Evolutionary conservation across 2,113 vertebrate genomes (phyloP), one percentile per base, ranked within the genome.

Genomic region (Vimba vimba): DNA sequence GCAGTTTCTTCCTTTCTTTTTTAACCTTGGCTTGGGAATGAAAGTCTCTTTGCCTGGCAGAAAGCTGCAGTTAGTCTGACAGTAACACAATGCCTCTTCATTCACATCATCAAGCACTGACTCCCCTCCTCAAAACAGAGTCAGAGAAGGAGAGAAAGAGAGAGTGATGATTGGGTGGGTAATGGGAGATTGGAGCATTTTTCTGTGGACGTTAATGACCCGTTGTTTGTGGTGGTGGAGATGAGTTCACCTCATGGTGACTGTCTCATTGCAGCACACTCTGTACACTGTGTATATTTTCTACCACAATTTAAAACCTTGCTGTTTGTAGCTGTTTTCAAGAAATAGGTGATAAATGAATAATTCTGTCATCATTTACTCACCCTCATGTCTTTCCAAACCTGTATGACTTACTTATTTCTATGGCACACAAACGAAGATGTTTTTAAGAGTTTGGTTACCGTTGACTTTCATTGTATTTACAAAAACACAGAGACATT

Each of bases 71-170:
- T 83, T 66, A 77, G 60, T 77, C 62, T 82, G 79, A 87, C 86
- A 87, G 55, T 87, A 88, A 88, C 84, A 88, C 62, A 88, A 86
- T 80, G 74, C 60, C 43, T 79, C 75, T 88, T 88, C 74, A 88
- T 88, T 82, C 84, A 82, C 52, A 64, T 86, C 75, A 81, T 79
- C 75, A 45, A 52, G 39, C 81, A 73, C 81, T 36, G 68, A 73
- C 81, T 83, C 68, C 21, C 30, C 9, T 83, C 33, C 68, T 83
- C 81, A 59, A 62, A 82, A 64, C 71, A 43, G 79, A 83, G 74
- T 33, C 59, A 69, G 59, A 60, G 62, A 21, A 57, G n/a, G 45
- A 75, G 57, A 60, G 60, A n/a, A 45, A n/a, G 59, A 73, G 81
- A 47, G 86, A 84, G 82, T n/a, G 85, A 82, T 82, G 80, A 83